Base-by-base conservation (phyloP, 2,888 invertebrate genomes). In the Gastracanthus pulcherrimus region DNA sequence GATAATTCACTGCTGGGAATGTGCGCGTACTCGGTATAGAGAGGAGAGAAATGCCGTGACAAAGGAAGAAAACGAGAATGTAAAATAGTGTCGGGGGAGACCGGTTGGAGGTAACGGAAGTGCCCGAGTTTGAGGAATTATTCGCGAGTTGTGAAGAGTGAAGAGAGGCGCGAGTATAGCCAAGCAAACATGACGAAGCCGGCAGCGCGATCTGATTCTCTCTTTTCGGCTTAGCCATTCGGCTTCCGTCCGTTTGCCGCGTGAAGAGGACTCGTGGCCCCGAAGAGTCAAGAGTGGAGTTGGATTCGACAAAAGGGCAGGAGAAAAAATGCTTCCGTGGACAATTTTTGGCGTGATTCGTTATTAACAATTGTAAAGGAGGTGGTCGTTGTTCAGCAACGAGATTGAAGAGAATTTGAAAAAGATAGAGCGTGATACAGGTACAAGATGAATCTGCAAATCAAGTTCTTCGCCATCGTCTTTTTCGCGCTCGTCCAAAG, bases 401-500 rank as follows among this genome's bases (percentile, higher is more conserved):
- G n/a, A n/a, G n/a, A n/a, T 26, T 26, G 0, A 9, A 16, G 13
- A 7, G 0, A 13, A 6, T 13, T 16, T 23, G n/a, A 6, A 9
- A 34, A 5, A 66, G 66, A 34, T n/a, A 7, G 7, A n/a, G n/a
- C 26, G 55, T 3, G 23, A 55, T 9, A 51, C 5, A 34, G 9
- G 31, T 45, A 31, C 34, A 82, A 71, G 80, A 85, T 85, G 85
- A 83, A 84, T 82, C 41, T 84, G 70, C 85, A 41, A 3, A 6
- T 71, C 19, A 72, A 80, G 26, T 9, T 80, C 7, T 41, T 69
- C 11, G 69, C 45, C 0, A 76, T 83, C 66, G 31, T 85, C 71
- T 76, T 87, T 76, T 76, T 87, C 67, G 88, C 75, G 64, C 85
- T 80, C 38, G 83, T 76, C 71, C 86, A 83, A 69, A 70, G 82